Conservation (phyloP, 2,888 invertebrate species). For the Furcula furcula region DNA sequence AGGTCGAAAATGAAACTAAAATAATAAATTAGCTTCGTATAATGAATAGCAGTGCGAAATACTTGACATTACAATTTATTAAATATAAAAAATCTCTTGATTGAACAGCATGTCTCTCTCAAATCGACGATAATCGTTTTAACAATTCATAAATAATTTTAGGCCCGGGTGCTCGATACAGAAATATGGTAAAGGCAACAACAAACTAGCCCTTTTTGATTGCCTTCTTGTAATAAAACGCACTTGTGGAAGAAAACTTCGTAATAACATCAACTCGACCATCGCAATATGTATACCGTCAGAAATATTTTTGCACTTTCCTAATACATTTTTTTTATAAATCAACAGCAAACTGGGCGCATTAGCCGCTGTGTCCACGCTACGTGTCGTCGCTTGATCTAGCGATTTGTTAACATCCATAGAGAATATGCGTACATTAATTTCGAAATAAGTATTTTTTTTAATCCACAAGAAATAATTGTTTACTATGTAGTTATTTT, state of each 20-base stretch:
- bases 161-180: conserved; percentile 31
- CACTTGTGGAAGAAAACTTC: not conserved
- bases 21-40: conserved; percentile 26
- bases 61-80: conserved; percentile 25
- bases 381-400: not conserved
- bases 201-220: not conserved
- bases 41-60: conserved; percentile 31
- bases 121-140: conserved; percentile 20
- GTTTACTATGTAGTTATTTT: no score
- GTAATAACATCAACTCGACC: conserved; percentile 4
- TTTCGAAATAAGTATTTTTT: no score
- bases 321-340: not conserved
- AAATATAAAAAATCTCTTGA: conserved; percentile 25
- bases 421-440: no score
- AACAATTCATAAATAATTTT: conserved; percentile 17
- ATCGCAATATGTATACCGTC: conserved; percentile 14
- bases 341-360: conserved; percentile 1
- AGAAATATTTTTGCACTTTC: conserved; percentile 12
- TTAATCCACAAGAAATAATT: no score
- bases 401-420: not conserved
- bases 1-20: conserved; percentile 31
- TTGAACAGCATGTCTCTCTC: conserved; percentile 25
- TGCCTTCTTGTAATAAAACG: not conserved
- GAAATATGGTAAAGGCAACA: not conserved
- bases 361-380: not conserved